Percentiles rank a stretch among this genome's conserved stretches.
Evolutionary conservation across 2,797 vertebrate species (phyloP).

Genomic region (Bufotes viridis): DNA sequence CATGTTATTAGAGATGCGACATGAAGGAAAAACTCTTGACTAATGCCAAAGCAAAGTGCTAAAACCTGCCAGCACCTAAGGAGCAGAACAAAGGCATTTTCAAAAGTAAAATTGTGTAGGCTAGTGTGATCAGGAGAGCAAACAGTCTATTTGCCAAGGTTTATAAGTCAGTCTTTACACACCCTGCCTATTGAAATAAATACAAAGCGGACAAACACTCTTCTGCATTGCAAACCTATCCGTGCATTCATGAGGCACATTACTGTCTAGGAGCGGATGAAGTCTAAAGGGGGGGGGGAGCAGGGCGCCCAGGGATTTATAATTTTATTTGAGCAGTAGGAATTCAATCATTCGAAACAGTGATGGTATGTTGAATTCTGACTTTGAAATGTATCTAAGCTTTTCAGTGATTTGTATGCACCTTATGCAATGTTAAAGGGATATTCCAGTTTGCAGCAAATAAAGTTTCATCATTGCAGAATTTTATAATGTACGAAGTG

Average conservation of each 20-base stretch:
- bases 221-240: constrained; percentile 37
- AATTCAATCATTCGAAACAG: background rate
- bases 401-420: background rate
- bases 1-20: constrained; percentile 22
- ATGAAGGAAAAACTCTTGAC: constrained; percentile 18
- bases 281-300: constrained; percentile 1
- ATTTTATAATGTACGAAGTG: too few species aligned
- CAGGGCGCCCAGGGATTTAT: background rate
- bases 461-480: background rate
- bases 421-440: background rate
- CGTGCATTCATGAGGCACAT: constrained; percentile 45
- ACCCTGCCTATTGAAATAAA: constrained; percentile 55
- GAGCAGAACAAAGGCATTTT: constrained; percentile 43
- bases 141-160: constrained; percentile 54
- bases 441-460: background rate
- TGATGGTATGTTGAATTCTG: background rate
- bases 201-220: constrained; percentile 37
- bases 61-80: constrained; percentile 34
- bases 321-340: constrained; percentile 13
- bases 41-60: constrained; percentile 37
- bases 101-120: constrained; percentile 22
- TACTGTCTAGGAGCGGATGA: constrained; percentile 19
- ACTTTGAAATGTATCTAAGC: background rate
- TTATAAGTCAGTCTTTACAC: constrained; percentile 47
- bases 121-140: constrained; percentile 38